Percentiles rank a stretch among this genome's conserved stretches.
These are phyloP conservation scores for Sepioteuthis lessoniana DNA, from an alignment of 2,888 invertebrate genomes.

Conservation along the genomic window DNA sequence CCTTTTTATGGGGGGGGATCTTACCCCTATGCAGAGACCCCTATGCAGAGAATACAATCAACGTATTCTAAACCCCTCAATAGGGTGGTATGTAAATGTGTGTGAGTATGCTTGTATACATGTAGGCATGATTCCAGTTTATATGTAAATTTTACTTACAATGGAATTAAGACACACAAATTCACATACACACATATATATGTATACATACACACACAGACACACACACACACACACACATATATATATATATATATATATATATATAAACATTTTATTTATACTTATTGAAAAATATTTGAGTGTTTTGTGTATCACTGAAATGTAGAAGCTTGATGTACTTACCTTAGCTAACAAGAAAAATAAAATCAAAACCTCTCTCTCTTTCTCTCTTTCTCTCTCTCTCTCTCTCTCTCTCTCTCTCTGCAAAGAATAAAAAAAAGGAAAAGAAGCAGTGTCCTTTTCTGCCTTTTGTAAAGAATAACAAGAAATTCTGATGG, in stretches of 20 bases:
- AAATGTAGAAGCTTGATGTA: neutral
- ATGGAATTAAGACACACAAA: no score
- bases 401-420: no score
- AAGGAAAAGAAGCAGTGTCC: neutral
- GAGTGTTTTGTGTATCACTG: neutral
- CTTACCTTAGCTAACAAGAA: neutral
- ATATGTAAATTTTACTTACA: no score
- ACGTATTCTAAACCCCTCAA: no score
- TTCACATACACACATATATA: neutral
- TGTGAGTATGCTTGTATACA: neutral
- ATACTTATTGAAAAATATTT: neutral
- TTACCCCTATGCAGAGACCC: no score
- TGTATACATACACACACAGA: neutral
- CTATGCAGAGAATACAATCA: no score
- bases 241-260: neutral
- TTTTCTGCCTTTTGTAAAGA: neutral
- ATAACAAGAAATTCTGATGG: neutral
- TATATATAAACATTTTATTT: neutral
- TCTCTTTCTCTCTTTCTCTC: no score
- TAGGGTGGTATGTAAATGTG: no score
- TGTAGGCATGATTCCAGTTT: no score
- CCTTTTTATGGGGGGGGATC: no score
- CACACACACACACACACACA: neutral
- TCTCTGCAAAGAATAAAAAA: no score
- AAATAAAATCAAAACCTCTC: neutral